Evolutionary conservation across 2,797 vertebrate genomes (phyloP).

Genomic region (Cyclopterus lumpus): DNA sequence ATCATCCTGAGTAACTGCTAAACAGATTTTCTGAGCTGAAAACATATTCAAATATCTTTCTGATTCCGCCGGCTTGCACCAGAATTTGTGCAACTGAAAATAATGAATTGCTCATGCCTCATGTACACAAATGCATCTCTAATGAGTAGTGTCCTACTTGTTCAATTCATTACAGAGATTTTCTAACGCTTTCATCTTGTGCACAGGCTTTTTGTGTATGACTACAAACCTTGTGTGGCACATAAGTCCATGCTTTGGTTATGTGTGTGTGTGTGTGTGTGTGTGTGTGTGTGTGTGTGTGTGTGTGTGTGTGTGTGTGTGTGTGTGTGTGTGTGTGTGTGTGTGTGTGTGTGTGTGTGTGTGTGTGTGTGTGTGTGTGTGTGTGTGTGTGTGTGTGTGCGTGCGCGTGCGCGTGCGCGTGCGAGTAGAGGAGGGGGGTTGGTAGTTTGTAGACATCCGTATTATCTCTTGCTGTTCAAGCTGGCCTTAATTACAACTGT

Average conservation of each 20-base stretch:
- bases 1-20: slow-evolving; percentile 50
- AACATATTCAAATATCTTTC: slow-evolving; percentile 62
- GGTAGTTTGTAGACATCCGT: slow-evolving; percentile 69
- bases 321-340: background rate
- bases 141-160: slow-evolving; percentile 80
- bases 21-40: slow-evolving; percentile 57
- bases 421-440: slow-evolving; percentile 1
- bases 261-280: background rate
- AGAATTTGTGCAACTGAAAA: slow-evolving; percentile 58
- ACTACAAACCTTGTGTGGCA: slow-evolving; percentile 62
- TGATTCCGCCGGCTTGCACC: slow-evolving; percentile 40
- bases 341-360: too few species aligned
- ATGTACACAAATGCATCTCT: slow-evolving; percentile 72
- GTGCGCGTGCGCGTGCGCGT: background rate
- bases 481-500: slow-evolving; percentile 77
- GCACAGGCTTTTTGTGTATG: slow-evolving; percentile 60
- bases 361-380: slow-evolving; percentile 4
- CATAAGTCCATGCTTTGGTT: slow-evolving; percentile 44
- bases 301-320: background rate
- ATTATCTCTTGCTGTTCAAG: slow-evolving; percentile 74
- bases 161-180: slow-evolving; percentile 77
- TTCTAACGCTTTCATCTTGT: slow-evolving; percentile 68
- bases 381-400: background rate
- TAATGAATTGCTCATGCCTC: slow-evolving; percentile 59
- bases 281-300: too few species aligned